Evolutionary conservation across 2,888 invertebrate species (phyloP).

Genomic region (Cephus nigrinus): DNA sequence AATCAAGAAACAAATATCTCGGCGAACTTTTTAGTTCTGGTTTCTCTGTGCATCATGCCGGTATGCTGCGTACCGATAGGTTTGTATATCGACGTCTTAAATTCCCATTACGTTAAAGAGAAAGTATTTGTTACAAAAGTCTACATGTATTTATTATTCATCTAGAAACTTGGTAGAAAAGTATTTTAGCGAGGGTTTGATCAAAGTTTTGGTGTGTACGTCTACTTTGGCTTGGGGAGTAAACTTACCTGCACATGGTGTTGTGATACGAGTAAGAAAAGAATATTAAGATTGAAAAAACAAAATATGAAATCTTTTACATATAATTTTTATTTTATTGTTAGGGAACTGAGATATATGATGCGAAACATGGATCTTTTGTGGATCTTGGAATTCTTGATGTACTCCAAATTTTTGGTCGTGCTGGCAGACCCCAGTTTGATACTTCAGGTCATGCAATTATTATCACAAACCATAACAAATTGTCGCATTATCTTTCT

Average conservation of each 20-base stretch:
- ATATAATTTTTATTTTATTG: conserved; percentile 32
- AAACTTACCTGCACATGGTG: conserved; percentile 98
- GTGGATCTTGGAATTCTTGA: conserved; percentile 97
- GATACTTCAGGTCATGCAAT: conserved; percentile 94
- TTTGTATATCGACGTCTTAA: conserved; percentile 40
- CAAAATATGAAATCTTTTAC: neutral
- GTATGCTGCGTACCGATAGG: conserved; percentile 90
- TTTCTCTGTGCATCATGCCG: conserved; percentile 96
- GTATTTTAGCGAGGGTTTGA: conserved; percentile 87
- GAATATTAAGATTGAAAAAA: neutral
- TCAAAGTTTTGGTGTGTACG: conserved; percentile 93
- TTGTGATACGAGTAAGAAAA: conserved; percentile 84
- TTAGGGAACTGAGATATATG: conserved; percentile 97
- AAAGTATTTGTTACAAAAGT: conserved; percentile 2
- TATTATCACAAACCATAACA: conserved; percentile 93
- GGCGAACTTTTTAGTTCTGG: conserved; percentile 88
- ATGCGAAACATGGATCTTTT: conserved; percentile 93
- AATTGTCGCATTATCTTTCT: conserved; percentile 92
- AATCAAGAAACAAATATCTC: conserved; percentile 84
- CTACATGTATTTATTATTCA: neutral
- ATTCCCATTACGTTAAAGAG: neutral
- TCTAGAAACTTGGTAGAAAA: conserved; percentile 84
- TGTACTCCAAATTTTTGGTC: conserved; percentile 97
- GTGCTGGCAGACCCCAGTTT: conserved; percentile 98
- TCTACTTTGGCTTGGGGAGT: conserved; percentile 99